phyloP scores from a whole-genome alignment of 2,797 vertebrate genomes.

The Gobio occitaniae region DNA sequence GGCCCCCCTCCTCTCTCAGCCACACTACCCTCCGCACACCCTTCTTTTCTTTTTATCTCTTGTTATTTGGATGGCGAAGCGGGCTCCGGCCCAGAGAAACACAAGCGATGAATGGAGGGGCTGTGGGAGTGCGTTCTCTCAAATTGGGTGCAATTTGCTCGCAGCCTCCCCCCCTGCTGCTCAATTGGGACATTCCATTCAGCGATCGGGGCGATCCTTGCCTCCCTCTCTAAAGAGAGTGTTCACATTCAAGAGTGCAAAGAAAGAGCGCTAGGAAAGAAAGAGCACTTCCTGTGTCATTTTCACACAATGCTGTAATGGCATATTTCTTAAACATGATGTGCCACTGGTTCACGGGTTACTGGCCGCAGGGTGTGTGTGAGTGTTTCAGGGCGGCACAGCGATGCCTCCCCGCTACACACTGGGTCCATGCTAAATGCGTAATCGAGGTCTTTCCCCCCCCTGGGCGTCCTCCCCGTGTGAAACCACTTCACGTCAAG shows the following conservation, averaged over 20 bases:
- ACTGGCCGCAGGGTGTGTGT: conserved; percentile 34
- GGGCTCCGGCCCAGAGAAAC: conserved; percentile 70
- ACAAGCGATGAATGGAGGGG: conserved; percentile 76
- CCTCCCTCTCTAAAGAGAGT: conserved; percentile 64
- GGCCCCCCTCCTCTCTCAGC: conserved; percentile 58
- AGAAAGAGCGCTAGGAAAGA: conserved; percentile 60
- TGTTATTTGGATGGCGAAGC: conserved; percentile 77
- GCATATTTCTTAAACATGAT: conserved; percentile 61
- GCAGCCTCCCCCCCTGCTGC: conserved; percentile 65
- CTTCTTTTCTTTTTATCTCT: conserved; percentile 73
- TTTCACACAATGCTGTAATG: conserved; percentile 57
- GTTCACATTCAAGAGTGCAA: conserved; percentile 63
- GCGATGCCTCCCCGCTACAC: conserved; percentile 50
- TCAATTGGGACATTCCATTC: conserved; percentile 66
- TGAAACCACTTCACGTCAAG: conserved; percentile 73
- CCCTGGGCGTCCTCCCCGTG: conserved; percentile 61
- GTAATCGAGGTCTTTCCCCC: conserved; percentile 55
- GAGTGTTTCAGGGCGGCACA: conserved; percentile 52
- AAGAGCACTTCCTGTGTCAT: conserved; percentile 61
- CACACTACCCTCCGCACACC: conserved; percentile 43
- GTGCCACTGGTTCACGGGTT: conserved; percentile 53
- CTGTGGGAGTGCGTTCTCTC: conserved; percentile 78
- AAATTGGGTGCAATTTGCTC: conserved; percentile 81
- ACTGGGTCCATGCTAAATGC: conserved; percentile 60
- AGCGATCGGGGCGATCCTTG: conserved; percentile 61